Percentiles rank a stretch among this genome's conserved stretches.
Evolutionary conservation across 2,888 invertebrate genomes (phyloP).

Genomic region (Blastobasis lacticolella): DNA sequence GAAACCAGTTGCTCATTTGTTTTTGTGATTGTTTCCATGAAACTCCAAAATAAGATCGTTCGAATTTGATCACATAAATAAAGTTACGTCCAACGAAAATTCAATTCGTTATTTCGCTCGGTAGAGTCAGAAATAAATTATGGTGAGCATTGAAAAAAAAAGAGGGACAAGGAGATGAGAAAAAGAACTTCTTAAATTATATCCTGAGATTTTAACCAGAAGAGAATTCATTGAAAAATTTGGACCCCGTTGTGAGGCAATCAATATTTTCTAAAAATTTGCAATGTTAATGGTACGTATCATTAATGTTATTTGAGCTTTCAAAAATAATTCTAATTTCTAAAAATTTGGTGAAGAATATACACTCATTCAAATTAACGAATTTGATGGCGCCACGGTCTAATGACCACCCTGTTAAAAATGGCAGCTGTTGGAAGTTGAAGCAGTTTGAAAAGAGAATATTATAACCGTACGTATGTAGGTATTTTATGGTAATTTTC

Average conservation of each 20-base stretch:
- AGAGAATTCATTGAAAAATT: constrained; percentile 22
- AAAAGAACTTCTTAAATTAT: constrained; percentile 32
- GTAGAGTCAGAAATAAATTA: too few species aligned
- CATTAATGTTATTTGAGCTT: background rate
- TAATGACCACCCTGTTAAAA: constrained; percentile 32
- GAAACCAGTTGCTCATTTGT: background rate
- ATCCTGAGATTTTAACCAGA: constrained; percentile 25
- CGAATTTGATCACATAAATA: too few species aligned
- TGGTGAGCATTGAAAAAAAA: background rate
- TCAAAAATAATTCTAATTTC: background rate
- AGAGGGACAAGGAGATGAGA: constrained; percentile 21
- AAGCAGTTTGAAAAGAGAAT: constrained; percentile 10
- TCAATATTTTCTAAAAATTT: constrained; percentile 31
- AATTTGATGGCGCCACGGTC: constrained; percentile 23
- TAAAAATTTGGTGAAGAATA: constrained; percentile 1
- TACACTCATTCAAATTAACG: constrained; percentile 11
- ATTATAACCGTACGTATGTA: constrained; percentile 5
- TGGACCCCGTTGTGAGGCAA: constrained; percentile 30
- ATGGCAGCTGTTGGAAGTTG: constrained; percentile 6
- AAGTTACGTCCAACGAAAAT: too few species aligned
- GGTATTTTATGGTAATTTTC: constrained; percentile 29
- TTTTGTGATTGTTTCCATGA: background rate
- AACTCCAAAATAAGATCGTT: too few species aligned
- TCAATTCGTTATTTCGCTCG: too few species aligned
- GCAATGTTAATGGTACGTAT: background rate